Conservation (phyloP, 2,888 invertebrate genomes). For the Thelaira solivaga region DNA sequence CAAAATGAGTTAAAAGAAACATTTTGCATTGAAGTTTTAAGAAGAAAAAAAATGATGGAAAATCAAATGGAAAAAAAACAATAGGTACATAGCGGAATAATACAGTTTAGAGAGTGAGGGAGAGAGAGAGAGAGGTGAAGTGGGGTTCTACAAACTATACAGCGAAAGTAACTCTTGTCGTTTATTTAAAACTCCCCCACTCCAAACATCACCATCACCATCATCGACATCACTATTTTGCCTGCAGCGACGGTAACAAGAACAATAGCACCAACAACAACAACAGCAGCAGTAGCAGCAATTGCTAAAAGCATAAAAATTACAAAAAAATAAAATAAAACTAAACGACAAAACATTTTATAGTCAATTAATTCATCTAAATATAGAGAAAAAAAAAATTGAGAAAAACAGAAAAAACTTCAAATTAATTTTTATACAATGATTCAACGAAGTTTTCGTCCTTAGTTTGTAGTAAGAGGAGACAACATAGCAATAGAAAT, state of each 20-base stretch:
- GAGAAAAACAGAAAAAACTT: background rate
- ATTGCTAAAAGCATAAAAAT: slow-evolving; percentile 5
- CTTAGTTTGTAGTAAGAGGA: slow-evolving; percentile 41
- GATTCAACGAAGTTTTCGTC: slow-evolving; percentile 57
- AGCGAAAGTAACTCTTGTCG: slow-evolving; percentile 51
- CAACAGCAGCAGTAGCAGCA: background rate
- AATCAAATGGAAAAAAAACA: slow-evolving; percentile 59
- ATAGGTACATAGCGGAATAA: slow-evolving; percentile 63
- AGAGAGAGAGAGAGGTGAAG: slow-evolving; percentile 24
- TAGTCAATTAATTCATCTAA: slow-evolving; percentile 48
- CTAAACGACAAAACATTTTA: slow-evolving; percentile 28
- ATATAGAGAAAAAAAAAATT: too few relatives aligned
- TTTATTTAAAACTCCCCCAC: slow-evolving; percentile 51
- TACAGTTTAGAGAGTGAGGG: slow-evolving; percentile 41
- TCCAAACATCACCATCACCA: slow-evolving; percentile 38
- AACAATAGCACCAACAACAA: background rate
- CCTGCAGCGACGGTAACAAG: background rate
- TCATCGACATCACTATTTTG: slow-evolving; percentile 2
- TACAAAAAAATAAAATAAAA: too few relatives aligned
- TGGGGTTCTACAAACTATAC: slow-evolving; percentile 34
- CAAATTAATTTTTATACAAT: slow-evolving; percentile 28
- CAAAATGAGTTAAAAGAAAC: slow-evolving; percentile 55
- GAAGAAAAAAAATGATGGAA: slow-evolving; percentile 21
- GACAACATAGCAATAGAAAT: background rate
- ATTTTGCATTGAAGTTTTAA: slow-evolving; percentile 11